Conservation (phyloP, 2,113 vertebrate genomes). For the Pluvianellus socialis region DNA sequence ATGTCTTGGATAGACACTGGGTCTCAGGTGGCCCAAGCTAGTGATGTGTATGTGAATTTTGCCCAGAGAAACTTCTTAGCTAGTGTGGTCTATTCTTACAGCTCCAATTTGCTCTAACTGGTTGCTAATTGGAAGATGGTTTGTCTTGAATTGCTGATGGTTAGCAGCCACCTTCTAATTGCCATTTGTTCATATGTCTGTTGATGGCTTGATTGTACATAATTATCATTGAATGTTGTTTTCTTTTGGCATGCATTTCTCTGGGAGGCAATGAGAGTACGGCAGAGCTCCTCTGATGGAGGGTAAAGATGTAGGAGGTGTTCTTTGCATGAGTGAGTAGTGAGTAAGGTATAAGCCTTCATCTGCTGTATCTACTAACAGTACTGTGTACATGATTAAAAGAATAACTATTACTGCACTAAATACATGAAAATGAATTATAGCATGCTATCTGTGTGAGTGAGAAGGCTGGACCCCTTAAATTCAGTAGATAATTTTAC, state of each 20-base stretch:
- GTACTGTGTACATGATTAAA: background rate
- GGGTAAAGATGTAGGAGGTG: background rate
- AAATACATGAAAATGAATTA: background rate
- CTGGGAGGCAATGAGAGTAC: background rate
- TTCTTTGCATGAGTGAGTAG: background rate
- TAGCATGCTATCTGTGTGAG: background rate
- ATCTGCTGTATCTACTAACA: background rate
- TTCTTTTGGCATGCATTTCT: background rate
- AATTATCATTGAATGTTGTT: background rate
- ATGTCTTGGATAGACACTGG: background rate
- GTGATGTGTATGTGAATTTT: background rate
- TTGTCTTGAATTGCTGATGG: background rate
- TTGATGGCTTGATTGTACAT: background rate
- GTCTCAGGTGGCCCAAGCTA: background rate
- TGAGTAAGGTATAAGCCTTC: background rate
- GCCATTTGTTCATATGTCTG: rapidly evolving
- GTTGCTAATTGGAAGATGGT: background rate
- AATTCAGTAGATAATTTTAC: background rate
- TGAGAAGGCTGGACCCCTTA: background rate
- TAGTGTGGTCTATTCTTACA: background rate
- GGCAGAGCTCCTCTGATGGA: background rate
- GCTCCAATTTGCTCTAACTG: background rate
- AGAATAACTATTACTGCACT: background rate
- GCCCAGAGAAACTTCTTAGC: background rate
- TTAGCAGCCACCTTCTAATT: background rate